Evolutionary conservation across 2,888 invertebrate genomes (phyloP).

Genomic region (Ditula angustiorana): DNA sequence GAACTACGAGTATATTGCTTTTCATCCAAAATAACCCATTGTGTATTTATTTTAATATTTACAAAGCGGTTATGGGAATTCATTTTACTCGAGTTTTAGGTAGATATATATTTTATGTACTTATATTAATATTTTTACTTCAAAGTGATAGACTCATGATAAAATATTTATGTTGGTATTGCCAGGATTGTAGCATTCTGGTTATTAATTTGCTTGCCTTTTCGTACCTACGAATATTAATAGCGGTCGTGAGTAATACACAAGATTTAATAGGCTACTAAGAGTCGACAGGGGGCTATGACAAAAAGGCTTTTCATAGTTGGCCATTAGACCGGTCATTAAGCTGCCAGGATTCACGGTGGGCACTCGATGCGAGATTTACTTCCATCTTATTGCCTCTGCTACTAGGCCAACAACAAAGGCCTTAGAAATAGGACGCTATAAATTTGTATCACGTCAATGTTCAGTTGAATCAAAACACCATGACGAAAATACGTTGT

Average conservation of each 20-base stretch:
- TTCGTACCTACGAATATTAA: slow-evolving; percentile 44
- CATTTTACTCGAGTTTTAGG: neutral
- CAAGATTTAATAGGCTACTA: slow-evolving; percentile 47
- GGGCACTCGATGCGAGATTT: slow-evolving; percentile 53
- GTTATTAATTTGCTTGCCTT: slow-evolving; percentile 31
- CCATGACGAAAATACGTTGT: neutral
- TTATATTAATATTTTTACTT: too few species aligned
- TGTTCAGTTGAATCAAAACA: slow-evolving; percentile 12
- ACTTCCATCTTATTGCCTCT: slow-evolving; percentile 42
- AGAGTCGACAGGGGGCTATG: slow-evolving; percentile 51
- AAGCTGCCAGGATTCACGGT: slow-evolving; percentile 60
- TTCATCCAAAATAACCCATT: neutral
- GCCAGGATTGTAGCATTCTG: slow-evolving; percentile 31
- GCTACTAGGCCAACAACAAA: slow-evolving; percentile 19
- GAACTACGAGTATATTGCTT: neutral
- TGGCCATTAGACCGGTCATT: slow-evolving; percentile 62
- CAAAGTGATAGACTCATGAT: neutral
- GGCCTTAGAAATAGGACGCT: slow-evolving; percentile 12
- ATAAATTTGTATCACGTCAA: slow-evolving; percentile 26
- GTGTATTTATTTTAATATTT: neutral
- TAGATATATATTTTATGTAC: too few species aligned
- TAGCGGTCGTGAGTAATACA: slow-evolving; percentile 42
- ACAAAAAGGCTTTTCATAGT: slow-evolving; percentile 58
- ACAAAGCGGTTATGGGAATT: neutral
- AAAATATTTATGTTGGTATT: slow-evolving; percentile 1